Percentiles rank a stretch among this genome's conserved stretches.
These are phyloP conservation scores for Trilocha varians DNA, from an alignment of 2,888 invertebrate genomes.

Conservation along the genomic window DNA sequence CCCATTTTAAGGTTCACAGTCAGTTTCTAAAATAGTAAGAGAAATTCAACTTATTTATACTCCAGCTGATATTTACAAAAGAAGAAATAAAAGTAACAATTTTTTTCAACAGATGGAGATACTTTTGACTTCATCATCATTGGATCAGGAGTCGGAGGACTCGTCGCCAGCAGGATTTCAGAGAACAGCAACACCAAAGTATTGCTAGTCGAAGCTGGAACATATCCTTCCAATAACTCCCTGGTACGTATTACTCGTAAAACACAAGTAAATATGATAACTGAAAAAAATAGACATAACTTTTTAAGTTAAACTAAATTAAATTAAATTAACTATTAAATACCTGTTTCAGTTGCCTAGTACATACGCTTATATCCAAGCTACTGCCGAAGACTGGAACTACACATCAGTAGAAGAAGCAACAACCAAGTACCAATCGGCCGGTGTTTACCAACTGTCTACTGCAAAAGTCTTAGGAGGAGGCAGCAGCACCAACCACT, in stretches of 20 bases:
- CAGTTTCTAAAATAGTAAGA: neutral
- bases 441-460: constrained; percentile 9
- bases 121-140: too few relatives aligned
- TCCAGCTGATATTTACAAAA: neutral
- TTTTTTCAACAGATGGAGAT: too few relatives aligned
- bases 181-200: constrained; percentile 6
- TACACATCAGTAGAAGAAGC: constrained; percentile 1
- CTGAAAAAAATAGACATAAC: too few relatives aligned
- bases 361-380: neutral
- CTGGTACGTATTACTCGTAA: too few relatives aligned
- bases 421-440: constrained; percentile 1
- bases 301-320: too few relatives aligned
- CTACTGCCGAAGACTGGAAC: neutral
- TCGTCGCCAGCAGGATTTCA: constrained; percentile 14
- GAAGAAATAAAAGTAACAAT: too few relatives aligned
- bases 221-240: constrained; percentile 9
- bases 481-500: constrained; percentile 24
- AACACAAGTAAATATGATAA: too few relatives aligned
- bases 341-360: too few relatives aligned
- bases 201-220: constrained; percentile 13
- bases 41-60: neutral
- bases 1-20: too few relatives aligned
- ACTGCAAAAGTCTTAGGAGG: constrained; percentile 37
- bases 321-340: too few relatives aligned
- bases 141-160: constrained; percentile 18